Base-by-base conservation (phyloP, 2,797 vertebrate genomes). In the Syncerus caffer region DNA sequence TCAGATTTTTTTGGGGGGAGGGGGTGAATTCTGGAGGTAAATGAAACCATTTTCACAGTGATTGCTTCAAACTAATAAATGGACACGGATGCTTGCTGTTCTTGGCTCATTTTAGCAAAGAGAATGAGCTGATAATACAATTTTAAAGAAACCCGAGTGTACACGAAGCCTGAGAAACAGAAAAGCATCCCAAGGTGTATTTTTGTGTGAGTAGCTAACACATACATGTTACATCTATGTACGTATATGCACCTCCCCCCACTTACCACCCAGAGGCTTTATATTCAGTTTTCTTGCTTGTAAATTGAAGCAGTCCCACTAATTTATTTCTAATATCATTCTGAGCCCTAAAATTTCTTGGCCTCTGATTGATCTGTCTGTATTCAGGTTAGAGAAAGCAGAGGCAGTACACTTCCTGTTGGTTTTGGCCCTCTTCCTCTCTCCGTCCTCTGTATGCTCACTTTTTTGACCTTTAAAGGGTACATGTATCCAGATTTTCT, bases 11-110 rank as follows among this genome's bases (percentile, higher is more conserved):
- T 98, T 97, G 97, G 21, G 31, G 23, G 12, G 38, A 76, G 11
- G 19, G 50, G 96, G 98, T 97, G 98, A 98, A 98, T 98, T 99
- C 97, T 98, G 93, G 97, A 98, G 98, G 98, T 98, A 98, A 98
- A 98, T 97, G 98, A 98, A 98, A 98, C 92, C 98, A 98, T 98
- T 99, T 98, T 97, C 89, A 98, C 95, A 97, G 95, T 96, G 76
- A 95, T 98, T 97, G 97, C 96, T 95, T 97, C 95, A 98, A 97
- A 98, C 98, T 98, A 98, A 97, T 90, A 97, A 97, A 67, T 71
- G 86, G 79, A 89, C 93, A 93, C 58, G 96, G 96, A 97, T 95
- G 71, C 3, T 58, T 94, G 34, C 27, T 96, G 95, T 58, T 96
- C 94, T 84, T 93, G 90, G 88, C 38, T 97, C 95, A 94, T 97